Evolutionary conservation across 2,113 vertebrate species (phyloP).

Genomic region (Arvicanthis niloticus): DNA sequence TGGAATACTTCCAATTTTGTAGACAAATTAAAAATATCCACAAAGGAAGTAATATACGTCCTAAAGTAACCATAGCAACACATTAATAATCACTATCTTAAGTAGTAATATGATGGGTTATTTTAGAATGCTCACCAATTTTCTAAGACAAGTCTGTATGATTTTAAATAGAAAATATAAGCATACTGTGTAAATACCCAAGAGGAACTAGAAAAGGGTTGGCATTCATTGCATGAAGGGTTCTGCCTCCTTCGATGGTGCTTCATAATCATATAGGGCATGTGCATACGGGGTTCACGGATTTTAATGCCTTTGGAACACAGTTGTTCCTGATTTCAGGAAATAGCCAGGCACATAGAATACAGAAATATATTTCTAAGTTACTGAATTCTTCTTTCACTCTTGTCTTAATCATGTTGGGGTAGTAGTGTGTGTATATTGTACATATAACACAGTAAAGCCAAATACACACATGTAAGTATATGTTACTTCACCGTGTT

Average conservation of each 20-base stretch:
- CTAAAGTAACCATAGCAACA: neutral
- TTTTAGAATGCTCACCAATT: conserved; percentile 12
- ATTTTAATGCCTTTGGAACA: neutral
- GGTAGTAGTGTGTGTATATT: neutral
- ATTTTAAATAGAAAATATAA: conserved; percentile 26
- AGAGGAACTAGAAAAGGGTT: neutral
- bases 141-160: conserved; percentile 15
- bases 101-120: conserved; percentile 1
- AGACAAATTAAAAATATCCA: neutral
- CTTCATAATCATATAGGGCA: conserved; percentile 5
- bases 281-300: neutral
- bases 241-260: neutral
- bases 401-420: conserved; percentile 24
- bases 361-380: neutral
- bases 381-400: neutral
- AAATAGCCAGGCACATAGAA: neutral
- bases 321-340: neutral
- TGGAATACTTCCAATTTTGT: conserved; percentile 12
- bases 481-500: neutral
- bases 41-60: neutral
- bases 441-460: neutral
- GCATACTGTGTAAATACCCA: neutral
- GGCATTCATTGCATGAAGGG: neutral
- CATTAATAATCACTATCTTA: conserved; percentile 23
- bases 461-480: neutral